phyloP scores from a whole-genome alignment of 92 coral and sea anemone species.

The Palythoa heliodiscus region DNA sequence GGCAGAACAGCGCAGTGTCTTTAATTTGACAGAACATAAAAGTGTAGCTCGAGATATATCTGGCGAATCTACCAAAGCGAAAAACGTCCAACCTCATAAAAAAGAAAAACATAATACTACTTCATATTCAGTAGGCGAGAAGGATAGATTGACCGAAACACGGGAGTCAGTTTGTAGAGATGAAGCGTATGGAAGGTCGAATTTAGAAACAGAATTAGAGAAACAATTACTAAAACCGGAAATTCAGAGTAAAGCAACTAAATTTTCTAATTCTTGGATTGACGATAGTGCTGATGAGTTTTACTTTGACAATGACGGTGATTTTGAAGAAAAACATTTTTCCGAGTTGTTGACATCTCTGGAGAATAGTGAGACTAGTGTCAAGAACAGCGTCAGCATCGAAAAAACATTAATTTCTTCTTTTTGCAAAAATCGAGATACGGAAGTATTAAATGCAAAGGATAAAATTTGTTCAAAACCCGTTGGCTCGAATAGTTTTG shows the following conservation, averaged over 20 bases:
- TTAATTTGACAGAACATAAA: not conserved
- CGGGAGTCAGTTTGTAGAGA: not conserved
- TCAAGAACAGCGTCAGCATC: not conserved
- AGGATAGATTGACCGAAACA: not conserved
- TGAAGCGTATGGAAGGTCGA: not conserved
- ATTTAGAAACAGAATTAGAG: not conserved
- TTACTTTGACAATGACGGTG: not conserved
- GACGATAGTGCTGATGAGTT: not conserved
- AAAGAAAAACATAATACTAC: not conserved
- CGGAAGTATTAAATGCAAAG: not conserved
- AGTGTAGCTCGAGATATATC: not conserved
- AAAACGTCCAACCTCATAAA: not conserved
- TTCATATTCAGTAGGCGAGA: not conserved
- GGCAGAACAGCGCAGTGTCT: not conserved
- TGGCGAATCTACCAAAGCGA: not conserved
- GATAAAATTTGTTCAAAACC: not conserved
- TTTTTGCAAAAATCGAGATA: not conserved
- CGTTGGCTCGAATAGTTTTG: too few relatives aligned
- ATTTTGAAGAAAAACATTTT: not conserved
- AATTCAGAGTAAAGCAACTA: not conserved
- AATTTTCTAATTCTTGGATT: not conserved
- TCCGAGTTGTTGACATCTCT: not conserved
- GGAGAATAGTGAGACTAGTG: not conserved
- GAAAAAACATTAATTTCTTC: not conserved
- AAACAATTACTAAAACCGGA: not conserved